Percentiles rank a stretch among this genome's conserved stretches.
Conservation (phyloP, 2,888 invertebrate genomes). For the Julus scanicus region DNA sequence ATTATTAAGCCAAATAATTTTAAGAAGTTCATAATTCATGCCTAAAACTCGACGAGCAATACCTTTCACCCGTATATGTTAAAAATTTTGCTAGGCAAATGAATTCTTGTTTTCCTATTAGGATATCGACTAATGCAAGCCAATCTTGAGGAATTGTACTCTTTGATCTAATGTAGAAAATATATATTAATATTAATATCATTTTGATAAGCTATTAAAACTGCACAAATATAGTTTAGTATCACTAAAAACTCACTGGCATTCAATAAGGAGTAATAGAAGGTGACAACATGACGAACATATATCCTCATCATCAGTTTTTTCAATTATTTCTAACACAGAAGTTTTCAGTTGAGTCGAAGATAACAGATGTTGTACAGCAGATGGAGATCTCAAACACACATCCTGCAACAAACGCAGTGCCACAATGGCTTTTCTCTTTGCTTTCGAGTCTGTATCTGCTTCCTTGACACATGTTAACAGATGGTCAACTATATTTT, state of each 20-base stretch:
- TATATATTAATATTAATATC: neutral
- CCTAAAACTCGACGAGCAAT: neutral
- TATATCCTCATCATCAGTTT: neutral
- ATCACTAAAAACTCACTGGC: neutral
- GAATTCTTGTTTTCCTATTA: neutral
- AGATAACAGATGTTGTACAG: neutral
- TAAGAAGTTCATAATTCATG: neutral
- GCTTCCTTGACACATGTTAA: neutral
- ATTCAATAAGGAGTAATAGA: neutral
- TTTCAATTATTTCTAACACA: neutral
- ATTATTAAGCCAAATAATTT: neutral
- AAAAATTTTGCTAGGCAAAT: neutral
- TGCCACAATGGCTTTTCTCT: neutral
- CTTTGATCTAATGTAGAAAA: neutral
- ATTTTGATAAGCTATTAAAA: neutral
- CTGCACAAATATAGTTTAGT: neutral
- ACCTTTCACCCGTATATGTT: constrained; percentile 23
- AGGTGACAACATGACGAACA: constrained; percentile 8
- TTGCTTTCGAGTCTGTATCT: constrained; percentile 2
- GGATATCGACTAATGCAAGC: constrained; percentile 7
- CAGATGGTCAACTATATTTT: neutral
- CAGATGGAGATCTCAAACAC: neutral
- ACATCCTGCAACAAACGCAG: neutral
- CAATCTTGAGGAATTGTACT: constrained; percentile 7
- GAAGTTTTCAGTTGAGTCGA: neutral